phyloP scores from a whole-genome alignment of 2,888 invertebrate species.

The Harpagoxenus sublaevis region DNA sequence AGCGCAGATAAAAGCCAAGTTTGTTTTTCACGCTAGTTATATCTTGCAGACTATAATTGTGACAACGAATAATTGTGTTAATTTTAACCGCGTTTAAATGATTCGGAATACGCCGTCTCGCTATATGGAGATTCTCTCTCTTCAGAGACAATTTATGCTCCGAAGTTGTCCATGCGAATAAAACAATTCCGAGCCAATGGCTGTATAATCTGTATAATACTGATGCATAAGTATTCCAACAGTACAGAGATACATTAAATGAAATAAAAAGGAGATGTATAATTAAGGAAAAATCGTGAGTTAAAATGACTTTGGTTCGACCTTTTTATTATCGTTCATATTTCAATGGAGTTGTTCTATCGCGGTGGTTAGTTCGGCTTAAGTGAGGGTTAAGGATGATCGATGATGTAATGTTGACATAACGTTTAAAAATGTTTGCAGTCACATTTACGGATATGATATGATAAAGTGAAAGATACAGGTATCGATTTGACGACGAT shows the following conservation, averaged over 20 bases:
- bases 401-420: slow-evolving; percentile 52
- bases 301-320: slow-evolving; percentile 3
- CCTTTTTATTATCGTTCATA: not conserved
- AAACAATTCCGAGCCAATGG: not conserved
- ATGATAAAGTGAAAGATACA: slow-evolving; percentile 32
- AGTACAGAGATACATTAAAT: not conserved
- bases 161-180: not conserved
- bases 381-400: slow-evolving; percentile 7
- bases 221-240: not conserved
- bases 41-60: not conserved
- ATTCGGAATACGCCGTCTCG: not conserved
- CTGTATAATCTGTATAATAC: not conserved
- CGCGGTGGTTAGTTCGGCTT: not conserved
- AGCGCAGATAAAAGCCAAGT: slow-evolving; percentile 11
- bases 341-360: slow-evolving; percentile 5
- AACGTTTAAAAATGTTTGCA: slow-evolving; percentile 32
- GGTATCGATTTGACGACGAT: slow-evolving; percentile 24
- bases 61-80: not conserved
- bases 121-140: not conserved
- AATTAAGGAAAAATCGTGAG: not conserved
- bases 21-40: slow-evolving; percentile 1
- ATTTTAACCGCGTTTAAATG: not conserved
- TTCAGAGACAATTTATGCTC: not conserved
- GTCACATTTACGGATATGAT: slow-evolving; percentile 33
- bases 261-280: not conserved